Conservation (phyloP, 2,888 invertebrate genomes). For the Acrobasis suavella region DNA sequence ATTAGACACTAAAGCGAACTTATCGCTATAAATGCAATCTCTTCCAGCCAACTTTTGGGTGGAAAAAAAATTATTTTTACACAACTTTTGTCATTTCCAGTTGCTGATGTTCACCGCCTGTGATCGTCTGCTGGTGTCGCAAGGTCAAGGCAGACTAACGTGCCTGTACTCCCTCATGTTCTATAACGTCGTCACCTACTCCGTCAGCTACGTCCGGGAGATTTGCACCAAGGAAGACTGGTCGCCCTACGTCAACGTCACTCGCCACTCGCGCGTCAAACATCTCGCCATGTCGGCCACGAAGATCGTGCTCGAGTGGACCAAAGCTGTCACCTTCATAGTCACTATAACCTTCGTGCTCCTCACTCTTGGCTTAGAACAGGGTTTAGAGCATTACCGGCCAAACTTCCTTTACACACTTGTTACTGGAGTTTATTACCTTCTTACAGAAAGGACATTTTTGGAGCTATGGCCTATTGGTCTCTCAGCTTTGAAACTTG, state of each 20-base stretch:
- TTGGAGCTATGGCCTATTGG: constrained; percentile 84
- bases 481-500: constrained; percentile 82
- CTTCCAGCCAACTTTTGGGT: too few species aligned
- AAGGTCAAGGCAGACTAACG: constrained; percentile 83
- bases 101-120: constrained; percentile 88
- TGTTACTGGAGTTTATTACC: constrained; percentile 86
- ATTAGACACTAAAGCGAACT: too few species aligned
- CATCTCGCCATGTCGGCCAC: constrained; percentile 92
- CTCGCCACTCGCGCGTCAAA: constrained; percentile 87
- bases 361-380: constrained; percentile 88
- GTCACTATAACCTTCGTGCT: constrained; percentile 90
- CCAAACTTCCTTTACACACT: constrained; percentile 86
- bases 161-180: constrained; percentile 90
- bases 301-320: constrained; percentile 91
- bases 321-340: constrained; percentile 90
- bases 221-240: constrained; percentile 89
- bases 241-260: constrained; percentile 89
- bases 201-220: constrained; percentile 88
- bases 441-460: constrained; percentile 88
- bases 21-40: too few species aligned
- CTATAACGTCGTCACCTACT: constrained; percentile 91
- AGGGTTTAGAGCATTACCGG: constrained; percentile 88
- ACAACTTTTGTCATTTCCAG: constrained; percentile 58
- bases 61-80: too few species aligned
- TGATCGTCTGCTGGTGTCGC: constrained; percentile 84